A percentile compares a stretch with the other conserved stretches of the same genome.
Evolutionary conservation across 2,797 vertebrate genomes (phyloP).

Genomic region (Lacerta agilis): DNA sequence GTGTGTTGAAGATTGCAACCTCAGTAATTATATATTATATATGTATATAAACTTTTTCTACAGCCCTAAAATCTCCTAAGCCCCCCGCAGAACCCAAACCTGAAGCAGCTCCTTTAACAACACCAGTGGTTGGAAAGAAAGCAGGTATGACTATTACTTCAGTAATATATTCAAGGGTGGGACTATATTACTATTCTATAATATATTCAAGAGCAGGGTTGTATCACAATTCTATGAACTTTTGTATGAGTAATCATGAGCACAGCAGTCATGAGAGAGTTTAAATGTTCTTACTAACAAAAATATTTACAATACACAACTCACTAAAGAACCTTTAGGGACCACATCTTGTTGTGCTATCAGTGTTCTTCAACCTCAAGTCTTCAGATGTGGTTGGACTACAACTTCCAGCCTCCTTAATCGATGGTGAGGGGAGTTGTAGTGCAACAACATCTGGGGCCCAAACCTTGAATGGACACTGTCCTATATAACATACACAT

Average conservation of each 20-base stretch:
- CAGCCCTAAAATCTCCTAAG: constrained; percentile 78
- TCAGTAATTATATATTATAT: neutral
- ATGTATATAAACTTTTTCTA: constrained; percentile 24
- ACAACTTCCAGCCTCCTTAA: no score
- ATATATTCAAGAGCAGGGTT: neutral
- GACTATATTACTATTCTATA: constrained; percentile 5
- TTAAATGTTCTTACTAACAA: neutral
- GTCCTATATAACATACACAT: neutral
- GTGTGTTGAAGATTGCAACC: neutral
- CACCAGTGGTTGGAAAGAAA: constrained; percentile 91
- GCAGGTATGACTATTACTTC: constrained; percentile 83
- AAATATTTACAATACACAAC: neutral
- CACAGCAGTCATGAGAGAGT: neutral
- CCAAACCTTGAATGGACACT: no score
- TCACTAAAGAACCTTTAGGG: neutral
- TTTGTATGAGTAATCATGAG: neutral
- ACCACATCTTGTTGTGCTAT: neutral
- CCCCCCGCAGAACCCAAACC: constrained; percentile 67
- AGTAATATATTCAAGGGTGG: neutral
- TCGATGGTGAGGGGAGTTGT: no score
- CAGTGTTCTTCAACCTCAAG: no score
- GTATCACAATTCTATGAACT: neutral
- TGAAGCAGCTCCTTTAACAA: constrained; percentile 81
- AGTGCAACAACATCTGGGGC: no score
- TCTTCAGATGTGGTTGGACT: no score